Conservation (phyloP, 2,888 invertebrate species). For the Aphrophora alni region DNA sequence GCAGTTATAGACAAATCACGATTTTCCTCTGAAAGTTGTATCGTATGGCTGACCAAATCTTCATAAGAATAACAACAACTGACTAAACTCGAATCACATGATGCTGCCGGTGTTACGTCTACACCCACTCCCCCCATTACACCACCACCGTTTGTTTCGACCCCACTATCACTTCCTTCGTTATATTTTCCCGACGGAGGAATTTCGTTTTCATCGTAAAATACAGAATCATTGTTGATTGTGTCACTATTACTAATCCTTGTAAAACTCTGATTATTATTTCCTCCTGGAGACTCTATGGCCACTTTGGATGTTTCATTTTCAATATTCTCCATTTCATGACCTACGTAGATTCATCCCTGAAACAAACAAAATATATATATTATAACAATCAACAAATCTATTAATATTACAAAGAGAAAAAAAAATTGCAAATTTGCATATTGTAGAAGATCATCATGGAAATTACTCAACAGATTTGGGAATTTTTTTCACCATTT, state of each 20-base stretch:
- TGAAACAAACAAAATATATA: neutral
- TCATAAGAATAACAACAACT: slow-evolving; percentile 67
- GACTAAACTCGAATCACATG: slow-evolving; percentile 76
- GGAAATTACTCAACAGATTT: too few relatives aligned
- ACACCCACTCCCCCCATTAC: slow-evolving; percentile 33
- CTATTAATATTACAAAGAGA: too few relatives aligned
- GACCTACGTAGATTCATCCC: neutral
- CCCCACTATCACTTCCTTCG: slow-evolving; percentile 83
- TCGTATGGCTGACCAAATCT: slow-evolving; percentile 37
- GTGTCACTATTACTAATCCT: neutral
- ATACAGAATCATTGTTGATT: neutral
- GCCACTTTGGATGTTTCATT: neutral
- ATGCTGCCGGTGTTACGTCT: slow-evolving; percentile 42
- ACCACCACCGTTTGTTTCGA: slow-evolving; percentile 60
- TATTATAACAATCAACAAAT: too few relatives aligned
- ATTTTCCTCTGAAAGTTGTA: slow-evolving; percentile 32
- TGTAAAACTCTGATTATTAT: neutral
- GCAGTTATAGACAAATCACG: slow-evolving; percentile 28
- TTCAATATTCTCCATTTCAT: neutral
- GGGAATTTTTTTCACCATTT: too few relatives aligned
- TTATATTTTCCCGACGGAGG: neutral
- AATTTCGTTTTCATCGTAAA: neutral
- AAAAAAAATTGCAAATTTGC: too few relatives aligned
- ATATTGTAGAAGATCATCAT: too few relatives aligned
- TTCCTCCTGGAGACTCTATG: neutral